Evolutionary conservation across 2,888 invertebrate genomes (phyloP).

Genomic region (Chamaedrilus cognettii): DNA sequence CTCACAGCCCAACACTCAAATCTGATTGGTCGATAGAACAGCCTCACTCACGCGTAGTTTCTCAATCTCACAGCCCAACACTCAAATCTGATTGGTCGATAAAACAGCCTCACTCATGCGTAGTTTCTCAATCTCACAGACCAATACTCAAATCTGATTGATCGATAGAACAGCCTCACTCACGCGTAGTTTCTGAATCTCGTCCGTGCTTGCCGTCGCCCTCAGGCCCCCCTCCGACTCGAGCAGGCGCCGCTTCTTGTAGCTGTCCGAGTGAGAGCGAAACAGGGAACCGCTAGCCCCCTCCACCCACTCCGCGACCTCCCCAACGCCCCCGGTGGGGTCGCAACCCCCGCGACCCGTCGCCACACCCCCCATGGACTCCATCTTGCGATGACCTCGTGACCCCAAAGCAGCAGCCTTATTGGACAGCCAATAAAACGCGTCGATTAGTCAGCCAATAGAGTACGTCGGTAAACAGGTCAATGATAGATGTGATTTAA

Average conservation of each 20-base stretch:
- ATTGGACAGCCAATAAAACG: no score
- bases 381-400: conserved; percentile 5
- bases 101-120: no score
- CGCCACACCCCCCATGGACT: not conserved
- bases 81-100: no score
- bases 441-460: no score
- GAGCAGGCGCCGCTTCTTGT: conserved; percentile 9
- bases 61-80: no score
- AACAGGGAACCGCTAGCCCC: not conserved
- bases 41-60: no score
- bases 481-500: no score
- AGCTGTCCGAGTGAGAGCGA: conserved; percentile 19
- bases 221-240: conserved; percentile 3
- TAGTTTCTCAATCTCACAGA: not conserved
- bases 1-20: no score
- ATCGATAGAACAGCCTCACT: no score
- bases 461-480: no score
- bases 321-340: not conserved
- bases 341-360: not conserved
- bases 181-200: not conserved
- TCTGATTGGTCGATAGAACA: no score
- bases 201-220: not conserved
- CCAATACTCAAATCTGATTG: no score
- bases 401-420: not conserved
- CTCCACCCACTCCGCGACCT: not conserved